These are phyloP conservation scores for Ceuthmochares aereus DNA, from an alignment of 2,113 vertebrate genomes.

Conservation along the genomic window DNA sequence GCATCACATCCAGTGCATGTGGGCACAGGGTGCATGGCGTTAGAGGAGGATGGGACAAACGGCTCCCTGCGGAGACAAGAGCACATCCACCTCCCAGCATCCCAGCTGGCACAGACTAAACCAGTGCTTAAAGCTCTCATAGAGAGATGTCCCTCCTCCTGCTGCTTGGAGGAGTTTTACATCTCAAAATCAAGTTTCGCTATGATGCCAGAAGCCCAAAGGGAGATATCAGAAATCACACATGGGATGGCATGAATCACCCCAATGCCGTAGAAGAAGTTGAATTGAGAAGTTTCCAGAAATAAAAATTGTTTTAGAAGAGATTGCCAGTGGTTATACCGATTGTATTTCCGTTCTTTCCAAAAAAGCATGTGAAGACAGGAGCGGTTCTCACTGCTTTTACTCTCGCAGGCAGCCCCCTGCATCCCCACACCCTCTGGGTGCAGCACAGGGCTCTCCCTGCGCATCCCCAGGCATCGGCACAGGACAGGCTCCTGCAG, in stretches of 20 bases:
- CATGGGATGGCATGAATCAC: not conserved
- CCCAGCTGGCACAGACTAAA: not conserved
- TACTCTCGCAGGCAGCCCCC: accelerated
- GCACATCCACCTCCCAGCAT: accelerated
- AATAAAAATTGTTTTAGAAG: not conserved
- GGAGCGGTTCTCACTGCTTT: accelerated
- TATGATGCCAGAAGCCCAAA: not conserved
- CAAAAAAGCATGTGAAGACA: accelerated
- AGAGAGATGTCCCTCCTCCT: not conserved
- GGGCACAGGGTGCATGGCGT: accelerated
- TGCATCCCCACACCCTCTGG: not conserved
- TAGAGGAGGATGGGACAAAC: not conserved
- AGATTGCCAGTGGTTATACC: accelerated
- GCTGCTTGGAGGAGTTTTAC: not conserved
- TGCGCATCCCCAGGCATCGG: not conserved
- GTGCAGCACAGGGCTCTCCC: not conserved
- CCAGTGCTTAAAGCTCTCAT: not conserved
- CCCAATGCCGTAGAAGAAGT: accelerated
- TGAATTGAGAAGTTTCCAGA: not conserved
- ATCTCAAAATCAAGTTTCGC: not conserved
- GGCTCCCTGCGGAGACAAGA: not conserved
- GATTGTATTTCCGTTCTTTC: accelerated
- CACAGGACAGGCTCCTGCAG: accelerated
- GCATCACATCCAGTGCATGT: accelerated
- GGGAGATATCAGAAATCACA: not conserved